Percentiles rank a stretch among this genome's conserved stretches.
Conservation (phyloP, 2,888 invertebrate species). For the Harmothoe impar region DNA sequence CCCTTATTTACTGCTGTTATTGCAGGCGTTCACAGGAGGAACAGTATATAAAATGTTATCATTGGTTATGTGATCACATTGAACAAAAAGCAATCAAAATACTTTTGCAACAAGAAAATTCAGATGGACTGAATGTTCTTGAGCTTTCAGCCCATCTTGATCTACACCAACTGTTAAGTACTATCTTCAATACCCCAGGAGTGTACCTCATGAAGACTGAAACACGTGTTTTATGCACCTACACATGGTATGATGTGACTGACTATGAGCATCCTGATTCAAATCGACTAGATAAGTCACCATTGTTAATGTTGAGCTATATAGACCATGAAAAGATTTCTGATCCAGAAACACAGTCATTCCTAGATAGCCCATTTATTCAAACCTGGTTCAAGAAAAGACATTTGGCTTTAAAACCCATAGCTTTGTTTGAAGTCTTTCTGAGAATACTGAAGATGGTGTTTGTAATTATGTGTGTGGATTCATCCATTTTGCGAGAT, state of each 20-base stretch:
- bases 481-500: not conserved
- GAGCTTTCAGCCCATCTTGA: not conserved
- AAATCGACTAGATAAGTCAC: not conserved
- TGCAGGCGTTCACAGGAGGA: not conserved
- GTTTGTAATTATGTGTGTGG: not conserved
- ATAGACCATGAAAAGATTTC: not conserved
- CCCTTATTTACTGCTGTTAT: not conserved
- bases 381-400: not conserved
- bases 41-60: not conserved
- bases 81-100: not conserved
- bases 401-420: not conserved
- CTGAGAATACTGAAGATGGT: not conserved
- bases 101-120: not conserved
- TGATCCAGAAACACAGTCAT: not conserved
- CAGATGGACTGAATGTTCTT: not conserved
- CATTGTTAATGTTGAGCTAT: not conserved
- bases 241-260: slow-evolving; percentile 3
- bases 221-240: not conserved
- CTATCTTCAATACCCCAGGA: not conserved
- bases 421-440: not conserved
- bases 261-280: not conserved
- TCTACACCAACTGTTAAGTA: not conserved
- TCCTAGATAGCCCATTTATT: not conserved
- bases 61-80: not conserved
- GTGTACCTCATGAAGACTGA: not conserved